Percentiles rank a stretch among this genome's conserved stretches.
These are phyloP conservation scores for Eilema griseolum DNA, from an alignment of 2,888 invertebrate genomes.

Conservation along the genomic window DNA sequence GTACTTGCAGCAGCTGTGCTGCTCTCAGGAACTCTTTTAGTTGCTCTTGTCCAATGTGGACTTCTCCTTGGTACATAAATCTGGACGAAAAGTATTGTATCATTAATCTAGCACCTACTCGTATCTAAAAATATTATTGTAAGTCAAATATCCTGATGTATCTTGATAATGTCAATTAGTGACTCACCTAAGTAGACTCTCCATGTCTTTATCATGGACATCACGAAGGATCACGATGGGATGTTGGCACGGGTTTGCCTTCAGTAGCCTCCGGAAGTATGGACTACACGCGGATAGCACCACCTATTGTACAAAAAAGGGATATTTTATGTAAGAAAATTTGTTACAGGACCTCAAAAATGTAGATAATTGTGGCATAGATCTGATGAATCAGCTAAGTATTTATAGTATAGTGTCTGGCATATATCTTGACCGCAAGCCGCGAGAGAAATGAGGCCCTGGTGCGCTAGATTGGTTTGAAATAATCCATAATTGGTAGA, in stretches of 20 bases:
- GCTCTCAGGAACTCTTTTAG: conserved; percentile 94
- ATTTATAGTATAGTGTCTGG: too few relatives aligned
- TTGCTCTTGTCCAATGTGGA: conserved; percentile 95
- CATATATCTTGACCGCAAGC: too few relatives aligned
- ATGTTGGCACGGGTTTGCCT: conserved; percentile 96
- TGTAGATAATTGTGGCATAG: too few relatives aligned
- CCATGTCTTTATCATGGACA: conserved; percentile 94
- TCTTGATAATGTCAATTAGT: not conserved
- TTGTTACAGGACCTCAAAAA: too few relatives aligned
- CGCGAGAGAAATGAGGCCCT: too few relatives aligned
- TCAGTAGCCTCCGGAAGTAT: conserved; percentile 95
- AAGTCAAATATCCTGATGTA: not conserved
- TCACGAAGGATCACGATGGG: conserved; percentile 96
- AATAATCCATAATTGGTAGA: too few relatives aligned
- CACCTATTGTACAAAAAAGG: conserved; percentile 62
- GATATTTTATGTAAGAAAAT: not conserved
- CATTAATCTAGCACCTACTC: not conserved
- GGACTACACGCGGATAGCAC: conserved; percentile 97
- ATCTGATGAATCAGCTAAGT: too few relatives aligned
- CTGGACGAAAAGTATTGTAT: conserved; percentile 66
- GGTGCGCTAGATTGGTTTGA: too few relatives aligned
- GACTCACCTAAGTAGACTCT: conserved; percentile 91
- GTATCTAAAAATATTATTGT: not conserved
- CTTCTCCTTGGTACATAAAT: conserved; percentile 97
- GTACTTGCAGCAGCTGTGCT: conserved; percentile 94